A percentile compares a stretch with the other conserved stretches of the same genome.
Evolutionary conservation across 2,888 invertebrate genomes (phyloP).

Genomic region (Nymphalis polychloros): DNA sequence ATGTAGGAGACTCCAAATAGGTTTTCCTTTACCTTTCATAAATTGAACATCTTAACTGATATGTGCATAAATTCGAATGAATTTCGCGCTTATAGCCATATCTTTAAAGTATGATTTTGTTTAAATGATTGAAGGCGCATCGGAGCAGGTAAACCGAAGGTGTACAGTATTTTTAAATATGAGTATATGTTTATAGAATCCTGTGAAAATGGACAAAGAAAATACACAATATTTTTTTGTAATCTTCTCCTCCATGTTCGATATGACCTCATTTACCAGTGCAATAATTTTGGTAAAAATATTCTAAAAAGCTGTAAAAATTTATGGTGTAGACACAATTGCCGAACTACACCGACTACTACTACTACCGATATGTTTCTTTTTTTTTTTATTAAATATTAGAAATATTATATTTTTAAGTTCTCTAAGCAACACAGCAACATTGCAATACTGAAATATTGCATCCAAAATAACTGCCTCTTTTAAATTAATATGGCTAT

Average conservation of each 20-base stretch:
- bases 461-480: too few species aligned
- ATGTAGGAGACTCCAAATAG: constrained; percentile 1
- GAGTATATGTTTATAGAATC: neutral
- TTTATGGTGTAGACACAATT: too few species aligned
- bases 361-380: too few species aligned
- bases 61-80: neutral
- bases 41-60: neutral
- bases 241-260: neutral
- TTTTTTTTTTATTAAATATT: too few species aligned
- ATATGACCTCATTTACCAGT: neutral
- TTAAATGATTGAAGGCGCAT: neutral
- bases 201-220: constrained; percentile 9
- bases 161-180: neutral
- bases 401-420: too few species aligned
- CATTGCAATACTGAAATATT: too few species aligned
- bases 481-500: too few species aligned
- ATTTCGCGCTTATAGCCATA: neutral
- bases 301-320: too few species aligned
- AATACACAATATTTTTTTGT: constrained; percentile 1
- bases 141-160: neutral
- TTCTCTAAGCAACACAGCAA: too few species aligned
- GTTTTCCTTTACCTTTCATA: neutral
- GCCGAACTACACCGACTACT: too few species aligned
- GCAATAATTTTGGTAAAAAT: too few species aligned
- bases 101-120: neutral